Evolutionary conservation across 1,140 invertebrate genomes (phyloP).

Genomic region (Arion vulgaris): DNA sequence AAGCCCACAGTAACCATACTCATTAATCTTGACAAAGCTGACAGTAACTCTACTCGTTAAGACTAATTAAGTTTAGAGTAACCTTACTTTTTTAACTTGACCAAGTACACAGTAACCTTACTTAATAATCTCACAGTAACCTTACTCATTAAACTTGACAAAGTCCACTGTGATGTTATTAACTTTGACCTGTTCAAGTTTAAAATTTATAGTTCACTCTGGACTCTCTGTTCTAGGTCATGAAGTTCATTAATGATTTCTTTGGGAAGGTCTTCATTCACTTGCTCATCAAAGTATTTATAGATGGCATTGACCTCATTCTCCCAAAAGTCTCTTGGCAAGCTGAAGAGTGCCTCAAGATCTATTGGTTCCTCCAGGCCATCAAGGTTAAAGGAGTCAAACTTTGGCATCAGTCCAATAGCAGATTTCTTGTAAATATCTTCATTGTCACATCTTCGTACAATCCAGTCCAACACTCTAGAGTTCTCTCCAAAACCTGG

Average conservation of each 20-base stretch:
- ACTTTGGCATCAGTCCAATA: constrained; percentile 69
- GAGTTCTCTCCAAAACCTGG: constrained; percentile 98
- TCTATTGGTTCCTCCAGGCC: constrained; percentile 63
- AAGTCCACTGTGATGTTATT: too few species aligned
- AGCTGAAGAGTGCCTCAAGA: constrained; percentile 85
- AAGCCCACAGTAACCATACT: too few species aligned
- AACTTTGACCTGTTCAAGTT: neutral
- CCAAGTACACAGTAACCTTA: too few species aligned
- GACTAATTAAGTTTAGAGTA: too few species aligned
- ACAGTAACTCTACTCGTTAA: too few species aligned
- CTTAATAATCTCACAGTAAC: too few species aligned
- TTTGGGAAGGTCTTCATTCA: constrained; percentile 76
- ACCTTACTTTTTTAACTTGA: too few species aligned
- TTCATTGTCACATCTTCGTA: constrained; percentile 86
- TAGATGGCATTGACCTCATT: constrained; percentile 87
- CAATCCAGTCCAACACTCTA: constrained; percentile 94
- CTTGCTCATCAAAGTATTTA: constrained; percentile 93
- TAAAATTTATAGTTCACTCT: constrained; percentile 10
- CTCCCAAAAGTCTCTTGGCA: constrained; percentile 93
- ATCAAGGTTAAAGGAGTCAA: constrained; percentile 57
- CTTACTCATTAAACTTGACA: too few species aligned
- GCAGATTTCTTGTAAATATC: constrained; percentile 63
- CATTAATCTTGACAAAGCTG: too few species aligned
- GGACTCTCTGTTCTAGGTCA: constrained; percentile 57
- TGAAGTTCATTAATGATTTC: constrained; percentile 60